phyloP scores from a whole-genome alignment of 2,888 invertebrate species.

The Caenorhabditis sp. region DNA sequence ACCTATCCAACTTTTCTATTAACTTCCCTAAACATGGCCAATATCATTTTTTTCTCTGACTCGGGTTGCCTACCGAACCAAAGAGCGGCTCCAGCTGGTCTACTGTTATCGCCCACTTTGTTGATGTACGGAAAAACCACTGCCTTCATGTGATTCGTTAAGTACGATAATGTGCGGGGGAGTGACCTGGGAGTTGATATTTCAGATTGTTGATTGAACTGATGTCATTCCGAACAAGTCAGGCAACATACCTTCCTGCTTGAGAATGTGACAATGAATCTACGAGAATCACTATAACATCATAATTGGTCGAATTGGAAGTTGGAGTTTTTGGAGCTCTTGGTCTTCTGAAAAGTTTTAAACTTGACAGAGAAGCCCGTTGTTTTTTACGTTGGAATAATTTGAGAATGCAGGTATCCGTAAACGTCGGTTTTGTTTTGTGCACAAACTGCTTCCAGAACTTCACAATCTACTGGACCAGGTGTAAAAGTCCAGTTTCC shows the following conservation, averaged over 20 bases:
- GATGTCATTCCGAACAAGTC: neutral
- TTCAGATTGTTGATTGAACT: neutral
- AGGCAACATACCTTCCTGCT: slow-evolving; percentile 52
- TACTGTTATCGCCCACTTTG: slow-evolving; percentile 75
- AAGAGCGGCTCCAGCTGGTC: slow-evolving; percentile 74
- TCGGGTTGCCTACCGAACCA: slow-evolving; percentile 60
- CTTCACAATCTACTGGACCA: slow-evolving; percentile 63
- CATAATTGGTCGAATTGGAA: slow-evolving; percentile 38
- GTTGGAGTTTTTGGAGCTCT: slow-evolving; percentile 27
- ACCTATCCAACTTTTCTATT: slow-evolving; percentile 58
- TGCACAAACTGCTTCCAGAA: slow-evolving; percentile 62
- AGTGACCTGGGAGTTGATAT: slow-evolving; percentile 58
- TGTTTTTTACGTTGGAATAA: slow-evolving; percentile 49
- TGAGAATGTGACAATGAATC: slow-evolving; percentile 69
- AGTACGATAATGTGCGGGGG: slow-evolving; percentile 64
- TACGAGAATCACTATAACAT: slow-evolving; percentile 65
- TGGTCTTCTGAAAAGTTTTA: neutral
- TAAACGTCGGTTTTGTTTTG: slow-evolving; percentile 35
- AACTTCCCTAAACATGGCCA: slow-evolving; percentile 63
- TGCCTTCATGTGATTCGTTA: slow-evolving; percentile 67
- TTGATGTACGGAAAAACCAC: slow-evolving; percentile 74
- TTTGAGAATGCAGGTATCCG: slow-evolving; percentile 64
- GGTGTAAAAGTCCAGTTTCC: slow-evolving; percentile 47
- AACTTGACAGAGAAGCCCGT: neutral
- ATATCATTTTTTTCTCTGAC: neutral